phyloP scores from a whole-genome alignment of 2,888 invertebrate genomes.

The Metacarcinus magister region DNA sequence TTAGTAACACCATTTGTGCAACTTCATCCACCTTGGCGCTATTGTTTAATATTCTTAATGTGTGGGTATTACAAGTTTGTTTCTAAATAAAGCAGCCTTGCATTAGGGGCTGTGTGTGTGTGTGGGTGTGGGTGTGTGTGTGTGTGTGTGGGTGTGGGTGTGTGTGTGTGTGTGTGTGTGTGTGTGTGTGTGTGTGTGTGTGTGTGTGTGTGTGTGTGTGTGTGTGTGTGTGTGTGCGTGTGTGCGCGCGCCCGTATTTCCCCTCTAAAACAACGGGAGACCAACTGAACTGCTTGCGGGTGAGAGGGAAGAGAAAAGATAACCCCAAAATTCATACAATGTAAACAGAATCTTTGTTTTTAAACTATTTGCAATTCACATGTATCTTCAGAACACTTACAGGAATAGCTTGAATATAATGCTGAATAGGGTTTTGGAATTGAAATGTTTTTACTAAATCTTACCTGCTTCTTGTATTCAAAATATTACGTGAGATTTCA shows the following conservation, averaged over 20 bases:
- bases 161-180: slow-evolving; percentile 26
- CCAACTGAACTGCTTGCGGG: slow-evolving; percentile 1
- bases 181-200: slow-evolving; percentile 26
- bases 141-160: neutral
- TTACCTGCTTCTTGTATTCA: no score
- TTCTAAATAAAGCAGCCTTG: neutral
- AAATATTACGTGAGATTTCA: no score
- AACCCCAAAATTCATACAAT: neutral
- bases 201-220: slow-evolving; percentile 26
- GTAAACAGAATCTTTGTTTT: neutral
- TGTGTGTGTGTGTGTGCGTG: neutral
- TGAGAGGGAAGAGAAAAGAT: neutral
- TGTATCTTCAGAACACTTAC: neutral
- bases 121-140: no score
- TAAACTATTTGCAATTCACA: neutral
- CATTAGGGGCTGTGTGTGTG: neutral
- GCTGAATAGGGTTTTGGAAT: neutral
- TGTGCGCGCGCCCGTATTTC: neutral
- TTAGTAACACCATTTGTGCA: neutral
- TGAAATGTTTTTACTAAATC: no score
- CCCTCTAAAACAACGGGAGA: neutral
- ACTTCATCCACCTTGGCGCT: neutral
- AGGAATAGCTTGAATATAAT: neutral
- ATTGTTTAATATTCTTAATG: neutral
- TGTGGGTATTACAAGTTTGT: neutral